Percentiles rank a stretch among this genome's conserved stretches.
Evolutionary conservation across 1,140 invertebrate species (phyloP).

Genomic region (Philopotamus ludificatus): DNA sequence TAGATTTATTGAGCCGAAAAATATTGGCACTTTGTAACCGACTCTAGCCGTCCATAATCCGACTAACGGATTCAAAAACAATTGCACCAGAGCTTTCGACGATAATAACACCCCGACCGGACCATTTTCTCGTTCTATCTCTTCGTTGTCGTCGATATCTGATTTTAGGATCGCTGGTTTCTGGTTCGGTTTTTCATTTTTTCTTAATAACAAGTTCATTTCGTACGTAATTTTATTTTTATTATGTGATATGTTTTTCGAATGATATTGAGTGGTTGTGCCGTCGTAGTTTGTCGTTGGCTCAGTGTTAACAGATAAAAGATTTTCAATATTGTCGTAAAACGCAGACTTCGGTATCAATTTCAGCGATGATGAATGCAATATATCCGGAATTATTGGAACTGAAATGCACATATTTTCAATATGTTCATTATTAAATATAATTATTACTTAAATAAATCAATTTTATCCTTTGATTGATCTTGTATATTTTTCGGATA

Average conservation of each 20-base stretch:
- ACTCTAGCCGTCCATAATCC: slow-evolving; percentile 66
- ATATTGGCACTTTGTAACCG: slow-evolving; percentile 80
- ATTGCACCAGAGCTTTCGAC: slow-evolving; percentile 84
- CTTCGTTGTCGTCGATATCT: slow-evolving; percentile 45
- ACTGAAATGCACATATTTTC: no score
- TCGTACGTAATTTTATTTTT: slow-evolving; percentile 17
- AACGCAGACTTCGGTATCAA: slow-evolving; percentile 34
- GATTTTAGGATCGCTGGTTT: slow-evolving; percentile 15
- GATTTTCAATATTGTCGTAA: slow-evolving; percentile 41
- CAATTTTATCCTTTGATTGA: no score
- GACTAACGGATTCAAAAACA: slow-evolving; percentile 79
- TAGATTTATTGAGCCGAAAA: slow-evolving; percentile 78
- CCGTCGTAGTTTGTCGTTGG: not conserved
- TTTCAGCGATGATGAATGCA: slow-evolving; percentile 59
- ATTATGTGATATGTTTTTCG: slow-evolving; percentile 31
- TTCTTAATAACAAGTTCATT: not conserved
- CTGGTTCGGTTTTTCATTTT: not conserved
- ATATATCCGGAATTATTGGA: slow-evolving; percentile 82
- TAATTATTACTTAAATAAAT: no score
- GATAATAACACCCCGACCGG: slow-evolving; percentile 79
- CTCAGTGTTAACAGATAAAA: slow-evolving; percentile 31
- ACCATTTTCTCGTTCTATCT: slow-evolving; percentile 65
- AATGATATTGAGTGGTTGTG: slow-evolving; percentile 23
- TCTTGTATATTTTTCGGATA: no score
- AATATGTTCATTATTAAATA: no score